These are phyloP conservation scores for Leptinotarsa haldemani DNA, from an alignment of 2,888 invertebrate species.

Conservation along the genomic window DNA sequence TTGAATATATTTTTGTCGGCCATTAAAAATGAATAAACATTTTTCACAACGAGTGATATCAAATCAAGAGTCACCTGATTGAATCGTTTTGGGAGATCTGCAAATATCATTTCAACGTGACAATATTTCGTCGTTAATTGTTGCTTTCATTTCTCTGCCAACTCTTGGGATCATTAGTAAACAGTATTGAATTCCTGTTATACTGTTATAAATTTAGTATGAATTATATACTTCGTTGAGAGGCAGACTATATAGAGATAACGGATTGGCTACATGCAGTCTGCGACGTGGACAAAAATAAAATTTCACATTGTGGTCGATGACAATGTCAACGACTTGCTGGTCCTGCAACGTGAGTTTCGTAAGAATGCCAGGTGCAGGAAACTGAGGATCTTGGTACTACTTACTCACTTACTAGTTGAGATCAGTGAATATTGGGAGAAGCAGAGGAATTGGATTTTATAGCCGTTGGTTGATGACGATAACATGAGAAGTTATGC, in stretches of 20 bases:
- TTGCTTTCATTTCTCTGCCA: slow-evolving; percentile 6
- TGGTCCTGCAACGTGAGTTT: background rate
- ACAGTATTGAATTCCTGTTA: slow-evolving; percentile 8
- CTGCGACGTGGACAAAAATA: background rate
- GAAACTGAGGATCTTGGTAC: no score
- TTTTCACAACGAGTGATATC: background rate
- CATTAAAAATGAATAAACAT: no score
- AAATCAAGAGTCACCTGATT: background rate
- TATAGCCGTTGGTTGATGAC: no score
- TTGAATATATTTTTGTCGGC: no score
- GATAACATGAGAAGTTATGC: no score
- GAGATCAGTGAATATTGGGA: no score
- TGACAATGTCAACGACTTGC: background rate
- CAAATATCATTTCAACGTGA: slow-evolving; percentile 3
- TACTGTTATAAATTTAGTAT: background rate
- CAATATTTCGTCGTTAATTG: background rate
- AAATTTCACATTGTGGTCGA: background rate
- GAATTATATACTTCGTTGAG: background rate
- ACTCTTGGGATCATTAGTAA: slow-evolving; percentile 6
- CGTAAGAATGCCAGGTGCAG: no score
- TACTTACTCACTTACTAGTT: no score
- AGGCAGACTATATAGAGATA: slow-evolving; percentile 12
- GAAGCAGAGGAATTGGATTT: no score
- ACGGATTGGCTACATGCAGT: background rate
- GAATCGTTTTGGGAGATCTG: background rate